A percentile compares a stretch with the other conserved stretches of the same genome.
Evolutionary conservation across 2,113 vertebrate species (phyloP).

Genomic region (Tauraco erythrolophus): DNA sequence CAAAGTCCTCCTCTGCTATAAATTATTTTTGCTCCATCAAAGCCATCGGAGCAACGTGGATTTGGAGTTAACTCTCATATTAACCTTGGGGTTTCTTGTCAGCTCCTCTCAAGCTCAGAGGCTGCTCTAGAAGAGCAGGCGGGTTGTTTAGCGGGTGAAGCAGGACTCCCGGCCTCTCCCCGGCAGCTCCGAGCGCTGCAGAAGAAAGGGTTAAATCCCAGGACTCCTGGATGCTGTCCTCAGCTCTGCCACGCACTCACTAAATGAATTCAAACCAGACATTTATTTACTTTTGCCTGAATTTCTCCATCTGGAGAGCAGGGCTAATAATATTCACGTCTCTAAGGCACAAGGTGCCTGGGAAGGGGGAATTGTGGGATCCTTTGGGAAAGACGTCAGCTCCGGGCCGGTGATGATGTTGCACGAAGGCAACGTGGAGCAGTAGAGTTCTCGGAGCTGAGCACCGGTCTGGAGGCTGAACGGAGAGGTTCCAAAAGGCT

Average conservation of each 20-base stretch:
- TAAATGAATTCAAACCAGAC: neutral
- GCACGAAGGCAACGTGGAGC: rapidly evolving
- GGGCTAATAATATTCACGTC: neutral
- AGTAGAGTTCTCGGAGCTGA: neutral
- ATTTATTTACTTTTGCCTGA: neutral
- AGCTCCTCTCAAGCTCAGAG: neutral
- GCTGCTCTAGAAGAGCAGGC: neutral
- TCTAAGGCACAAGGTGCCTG: neutral
- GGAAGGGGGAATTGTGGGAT: neutral
- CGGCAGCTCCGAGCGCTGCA: rapidly evolving
- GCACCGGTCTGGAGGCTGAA: neutral
- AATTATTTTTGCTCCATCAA: neutral
- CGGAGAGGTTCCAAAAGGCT: neutral
- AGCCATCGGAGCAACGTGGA: rapidly evolving
- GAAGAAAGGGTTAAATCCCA: neutral
- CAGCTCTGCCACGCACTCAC: neutral
- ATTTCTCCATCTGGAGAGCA: neutral
- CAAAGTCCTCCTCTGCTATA: neutral
- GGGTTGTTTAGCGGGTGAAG: neutral
- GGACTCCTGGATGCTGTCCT: neutral
- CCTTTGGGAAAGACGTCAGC: neutral
- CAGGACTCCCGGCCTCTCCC: rapidly evolving
- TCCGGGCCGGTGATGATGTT: neutral
- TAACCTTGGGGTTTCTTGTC: neutral
- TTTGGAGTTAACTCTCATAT: neutral